Base-by-base conservation (phyloP, 1,140 invertebrate species). In the Alviniconcha marisindica region DNA sequence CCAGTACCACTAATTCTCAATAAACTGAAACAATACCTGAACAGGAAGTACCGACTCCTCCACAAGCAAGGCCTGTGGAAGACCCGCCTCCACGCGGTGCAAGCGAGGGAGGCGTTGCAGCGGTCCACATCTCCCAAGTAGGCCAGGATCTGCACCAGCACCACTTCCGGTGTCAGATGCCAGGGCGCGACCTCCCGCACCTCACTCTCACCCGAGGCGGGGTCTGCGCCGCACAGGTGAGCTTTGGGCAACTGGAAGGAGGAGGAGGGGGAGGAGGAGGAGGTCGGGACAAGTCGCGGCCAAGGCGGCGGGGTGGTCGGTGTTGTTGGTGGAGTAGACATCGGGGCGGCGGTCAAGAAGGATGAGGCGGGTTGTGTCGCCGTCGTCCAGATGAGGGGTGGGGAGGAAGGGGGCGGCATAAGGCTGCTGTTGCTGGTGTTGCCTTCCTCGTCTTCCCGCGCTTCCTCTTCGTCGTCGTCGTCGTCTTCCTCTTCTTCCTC, bases 341-440 rank as follows among this genome's bases (percentile, higher is more conserved):
- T n/a, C n/a, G n/a, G n/a, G n/a, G n/a, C n/a, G n/a, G n/a, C n/a
- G n/a, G n/a, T n/a, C n/a, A 48, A 48, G 44, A 18, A 18, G 44
- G 44, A 48, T 48, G 44, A 48, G n/a, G n/a, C n/a, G n/a, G n/a
- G n/a, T n/a, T n/a, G n/a, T n/a, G n/a, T 48, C 18, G 10, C 21
- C n/a, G 21, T 10, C 1, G 63, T 33, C 4, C 24, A 5, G 12
- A 24, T 33, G 14, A 33, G 15, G 14, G 36, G 28, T 31, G 28
- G 10, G 14, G 69, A 3, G 36, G 69, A 36, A 14, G 69, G 36
- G 69, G 36, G 36, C 18, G 69, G 69, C 36, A 71, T 10, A 28
- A 71, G 69, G 21, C 69, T 71, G 69, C 69, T 71, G 69, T 71
- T 71, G 69, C 69, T 71, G 36, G 21, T 40, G 69, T 71, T 42